Evolutionary conservation across 1,140 invertebrate genomes (phyloP), one percentile per base, ranked within the genome.

Genomic region (Cephus cinctus): DNA sequence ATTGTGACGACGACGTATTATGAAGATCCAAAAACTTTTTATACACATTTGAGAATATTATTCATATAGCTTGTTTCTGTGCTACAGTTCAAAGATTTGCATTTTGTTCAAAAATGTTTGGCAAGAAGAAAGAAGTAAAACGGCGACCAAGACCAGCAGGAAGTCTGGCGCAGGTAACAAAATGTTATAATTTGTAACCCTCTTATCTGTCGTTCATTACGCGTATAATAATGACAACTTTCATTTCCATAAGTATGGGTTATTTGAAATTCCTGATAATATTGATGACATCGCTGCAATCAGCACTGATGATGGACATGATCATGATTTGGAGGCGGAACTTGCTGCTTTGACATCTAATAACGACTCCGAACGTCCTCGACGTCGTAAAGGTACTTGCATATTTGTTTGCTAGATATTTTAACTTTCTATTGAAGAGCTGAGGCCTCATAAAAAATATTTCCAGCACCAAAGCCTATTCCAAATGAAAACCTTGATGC

Each of bases 281-380:
- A 78, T 86, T 3, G 76, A 78, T 32, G 80, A 81, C 57, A 76
- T 81, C 46, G 78, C 74, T 38, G 42, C 23, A 35, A 53, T 51
- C 18, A 66, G 79, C 53, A 77, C 80, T 56, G 71, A 78, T 43
- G 84, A 85, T 60, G 79, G 69, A 1, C 79, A 83, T 67, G 89
- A 94, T 64, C 86, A 85, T 49, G 90, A 92, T 63, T 76, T 95
- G 18, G 92, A 96, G 73, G 90, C 90, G 16, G 92, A 96, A 72
- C 73, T 95, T 40, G 80, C 86, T 38, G 88, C 86, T 3, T 81
- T 95, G 25, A 81, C 86, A 45, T 78, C 82, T 32, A 82, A 81
- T 21, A 73, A 76, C 35, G 69, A 63, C 43, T 47, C 73, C 68
- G 65, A 59, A 57, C 63, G 64, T 43, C 71, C 76, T 58, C 75